phyloP scores from a whole-genome alignment of 1,140 invertebrate species.

The Pemphigus obesinymphae region DNA sequence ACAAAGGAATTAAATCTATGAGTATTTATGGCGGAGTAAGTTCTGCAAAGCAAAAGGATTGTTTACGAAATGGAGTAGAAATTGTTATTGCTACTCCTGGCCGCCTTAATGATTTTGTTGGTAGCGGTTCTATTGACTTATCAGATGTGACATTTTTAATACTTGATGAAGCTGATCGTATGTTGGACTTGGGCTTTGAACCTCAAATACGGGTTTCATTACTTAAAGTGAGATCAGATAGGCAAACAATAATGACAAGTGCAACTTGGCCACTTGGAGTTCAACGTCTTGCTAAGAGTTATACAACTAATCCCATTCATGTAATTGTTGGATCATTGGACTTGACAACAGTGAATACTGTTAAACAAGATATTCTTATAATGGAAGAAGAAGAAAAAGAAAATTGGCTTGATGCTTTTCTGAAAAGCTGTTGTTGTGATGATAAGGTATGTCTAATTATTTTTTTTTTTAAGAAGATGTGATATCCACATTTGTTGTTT shows the following conservation, averaged over 20 bases:
- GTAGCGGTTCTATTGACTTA: constrained; percentile 50
- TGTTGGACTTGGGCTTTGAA: constrained; percentile 83
- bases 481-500: no score
- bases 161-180: constrained; percentile 86
- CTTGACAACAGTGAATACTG: constrained; percentile 75
- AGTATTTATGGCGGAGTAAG: constrained; percentile 79
- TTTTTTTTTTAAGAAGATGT: no score
- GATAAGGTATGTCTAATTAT: constrained; percentile 4
- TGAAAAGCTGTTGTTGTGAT: constrained; percentile 43
- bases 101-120: constrained; percentile 74
- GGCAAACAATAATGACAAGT: constrained; percentile 83
- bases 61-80: constrained; percentile 68
- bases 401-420: constrained; percentile 52
- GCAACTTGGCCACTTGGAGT: constrained; percentile 87
- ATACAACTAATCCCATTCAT: constrained; percentile 83
- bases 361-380: constrained; percentile 70
- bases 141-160: constrained; percentile 73
- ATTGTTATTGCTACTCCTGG: constrained; percentile 87
- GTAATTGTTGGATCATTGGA: constrained; percentile 84
- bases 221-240: constrained; percentile 69
- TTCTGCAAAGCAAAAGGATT: constrained; percentile 67
- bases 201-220: constrained; percentile 79
- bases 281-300: constrained; percentile 70
- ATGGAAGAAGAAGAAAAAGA: constrained; percentile 69
- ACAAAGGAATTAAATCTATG: constrained; percentile 66